Conservation (phyloP, 2,888 invertebrate genomes). For the Drosophila diplacantha region DNA sequence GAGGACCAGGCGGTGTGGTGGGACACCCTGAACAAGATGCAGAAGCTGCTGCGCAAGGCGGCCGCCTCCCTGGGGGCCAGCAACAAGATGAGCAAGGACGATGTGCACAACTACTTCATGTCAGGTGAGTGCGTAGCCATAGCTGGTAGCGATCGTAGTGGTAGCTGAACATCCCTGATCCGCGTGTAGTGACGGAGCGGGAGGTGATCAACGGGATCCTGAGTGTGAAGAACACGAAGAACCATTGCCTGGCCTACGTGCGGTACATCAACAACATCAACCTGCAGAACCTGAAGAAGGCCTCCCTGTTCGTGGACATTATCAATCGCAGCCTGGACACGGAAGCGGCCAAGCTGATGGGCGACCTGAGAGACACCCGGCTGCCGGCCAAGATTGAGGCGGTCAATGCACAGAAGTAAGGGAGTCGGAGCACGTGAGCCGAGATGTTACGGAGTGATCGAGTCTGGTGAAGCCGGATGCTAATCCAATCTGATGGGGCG, state of each 20-base stretch:
- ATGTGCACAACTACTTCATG: slow-evolving; percentile 99
- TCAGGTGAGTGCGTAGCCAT: slow-evolving; percentile 83
- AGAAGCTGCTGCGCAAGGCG: slow-evolving; percentile 94
- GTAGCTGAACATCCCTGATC: slow-evolving; percentile 15
- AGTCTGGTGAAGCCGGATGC: background rate
- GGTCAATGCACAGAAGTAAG: slow-evolving; percentile 91
- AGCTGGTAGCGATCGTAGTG: slow-evolving; percentile 21
- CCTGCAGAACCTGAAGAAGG: slow-evolving; percentile 94
- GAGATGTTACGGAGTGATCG: background rate
- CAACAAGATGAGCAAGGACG: slow-evolving; percentile 92
- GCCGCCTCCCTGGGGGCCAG: slow-evolving; percentile 89
- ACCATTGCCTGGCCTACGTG: slow-evolving; percentile 96
- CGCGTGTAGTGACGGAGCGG: slow-evolving; percentile 91
- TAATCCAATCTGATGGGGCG: slow-evolving; percentile 9
- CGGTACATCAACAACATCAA: slow-evolving; percentile 98
- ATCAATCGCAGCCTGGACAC: slow-evolving; percentile 93
- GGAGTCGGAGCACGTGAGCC: slow-evolving; percentile 32
- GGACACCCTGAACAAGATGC: slow-evolving; percentile 97
- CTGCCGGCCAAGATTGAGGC: slow-evolving; percentile 92
- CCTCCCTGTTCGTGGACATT: slow-evolving; percentile 96
- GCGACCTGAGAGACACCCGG: slow-evolving; percentile 92
- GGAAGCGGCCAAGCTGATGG: slow-evolving; percentile 93
- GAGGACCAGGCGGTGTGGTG: slow-evolving; percentile 99
- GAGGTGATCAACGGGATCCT: slow-evolving; percentile 98
- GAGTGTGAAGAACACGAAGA: slow-evolving; percentile 94